These are phyloP conservation scores for Brassicogethes aeneus DNA, from an alignment of 2,888 invertebrate species.

Conservation along the genomic window DNA sequence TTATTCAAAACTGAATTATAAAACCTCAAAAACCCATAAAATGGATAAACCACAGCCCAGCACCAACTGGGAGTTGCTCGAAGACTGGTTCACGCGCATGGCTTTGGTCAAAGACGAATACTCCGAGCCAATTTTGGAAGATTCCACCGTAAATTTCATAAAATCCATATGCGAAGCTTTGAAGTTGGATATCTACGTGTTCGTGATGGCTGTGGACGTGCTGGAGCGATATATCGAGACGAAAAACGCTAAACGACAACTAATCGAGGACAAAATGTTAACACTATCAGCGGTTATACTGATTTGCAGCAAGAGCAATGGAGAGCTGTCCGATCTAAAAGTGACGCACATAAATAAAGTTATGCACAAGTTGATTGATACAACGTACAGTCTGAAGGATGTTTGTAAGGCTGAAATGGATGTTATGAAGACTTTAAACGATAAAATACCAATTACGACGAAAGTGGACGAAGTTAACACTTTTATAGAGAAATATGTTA, in stretches of 20 bases:
- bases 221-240: conserved; percentile 27
- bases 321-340: conserved; percentile 27
- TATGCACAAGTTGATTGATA: conserved; percentile 22
- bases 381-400: conserved; percentile 15
- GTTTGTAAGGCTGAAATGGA: conserved; percentile 26
- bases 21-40: no score
- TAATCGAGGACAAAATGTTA: conserved; percentile 25
- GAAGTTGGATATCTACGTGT: conserved; percentile 30
- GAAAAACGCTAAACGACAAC: conserved; percentile 18
- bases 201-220: conserved; percentile 29
- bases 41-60: no score
- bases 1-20: no score
- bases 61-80: conserved; percentile 20
- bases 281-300: conserved; percentile 24
- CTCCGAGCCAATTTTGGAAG: conserved; percentile 27
- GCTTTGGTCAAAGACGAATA: conserved; percentile 18
- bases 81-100: conserved; percentile 22
- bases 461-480: conserved; percentile 31
- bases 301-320: conserved; percentile 29
- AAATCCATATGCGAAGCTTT: conserved; percentile 28
- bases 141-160: conserved; percentile 22
- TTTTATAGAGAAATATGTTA: conserved; percentile 27
- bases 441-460: conserved; percentile 26
- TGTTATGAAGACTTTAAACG: conserved; percentile 24
- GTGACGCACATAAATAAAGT: conserved; percentile 18